phyloP scores from a whole-genome alignment of 2,113 vertebrate genomes.

The Beaufortia kweichowensis region DNA sequence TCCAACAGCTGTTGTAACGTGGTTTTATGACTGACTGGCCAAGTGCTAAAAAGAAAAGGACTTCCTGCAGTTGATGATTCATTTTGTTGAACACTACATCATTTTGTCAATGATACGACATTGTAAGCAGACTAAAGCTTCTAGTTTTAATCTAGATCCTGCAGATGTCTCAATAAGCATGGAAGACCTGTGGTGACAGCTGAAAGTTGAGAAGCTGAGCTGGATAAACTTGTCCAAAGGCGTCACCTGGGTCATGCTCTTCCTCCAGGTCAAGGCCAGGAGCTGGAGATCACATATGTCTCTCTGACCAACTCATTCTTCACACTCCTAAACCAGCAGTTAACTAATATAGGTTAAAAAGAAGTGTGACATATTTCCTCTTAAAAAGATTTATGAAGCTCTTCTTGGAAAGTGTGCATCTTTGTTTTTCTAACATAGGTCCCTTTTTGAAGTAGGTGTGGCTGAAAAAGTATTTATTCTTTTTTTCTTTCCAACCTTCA shows the following conservation, averaged over 20 bases:
- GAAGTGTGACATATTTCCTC: not conserved
- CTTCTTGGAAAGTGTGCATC: not conserved
- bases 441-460: too few relatives aligned
- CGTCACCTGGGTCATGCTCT: constrained; percentile 10
- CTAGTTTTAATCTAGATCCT: not conserved
- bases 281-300: not conserved
- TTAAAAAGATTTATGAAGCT: not conserved
- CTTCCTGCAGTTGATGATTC: constrained; percentile 14
- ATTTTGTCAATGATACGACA: not conserved
- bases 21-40: not conserved
- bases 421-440: too few relatives aligned
- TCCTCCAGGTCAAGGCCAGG: constrained; percentile 16
- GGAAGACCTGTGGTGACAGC: not conserved
- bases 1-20: constrained; percentile 9
- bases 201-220: constrained; percentile 9
- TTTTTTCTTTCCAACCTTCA: not conserved
- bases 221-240: constrained; percentile 27
- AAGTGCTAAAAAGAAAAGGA: not conserved
- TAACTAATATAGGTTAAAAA: too few relatives aligned
- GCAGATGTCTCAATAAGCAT: constrained; percentile 22
- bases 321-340: not conserved
- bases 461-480: too few relatives aligned
- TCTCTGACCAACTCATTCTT: not conserved
- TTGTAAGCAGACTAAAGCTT: not conserved
- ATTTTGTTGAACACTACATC: not conserved